Evolutionary conservation across 2,113 vertebrate species (phyloP).

Genomic region (Callaeas wilsoni): DNA sequence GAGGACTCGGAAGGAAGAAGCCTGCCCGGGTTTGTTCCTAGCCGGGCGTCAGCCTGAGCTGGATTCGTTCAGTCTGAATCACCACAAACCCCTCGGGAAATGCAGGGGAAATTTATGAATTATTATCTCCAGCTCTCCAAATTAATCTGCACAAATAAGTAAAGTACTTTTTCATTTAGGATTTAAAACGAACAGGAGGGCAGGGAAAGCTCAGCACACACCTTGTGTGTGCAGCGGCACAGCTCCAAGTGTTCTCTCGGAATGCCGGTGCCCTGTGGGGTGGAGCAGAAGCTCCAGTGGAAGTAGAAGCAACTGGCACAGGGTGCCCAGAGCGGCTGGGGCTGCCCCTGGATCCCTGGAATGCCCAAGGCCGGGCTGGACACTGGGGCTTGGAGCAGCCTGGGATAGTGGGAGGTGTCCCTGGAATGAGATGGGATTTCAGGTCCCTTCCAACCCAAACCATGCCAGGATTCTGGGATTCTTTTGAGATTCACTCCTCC

Average conservation of each 20-base stretch:
- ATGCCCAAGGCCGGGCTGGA: background rate
- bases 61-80: background rate
- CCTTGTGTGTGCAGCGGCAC: accelerated
- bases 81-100: background rate
- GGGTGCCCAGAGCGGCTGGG: background rate
- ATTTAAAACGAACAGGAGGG: background rate
- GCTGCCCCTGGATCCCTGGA: background rate
- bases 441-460: background rate
- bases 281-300: background rate
- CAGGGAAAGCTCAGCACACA: background rate
- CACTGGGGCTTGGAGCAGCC: background rate
- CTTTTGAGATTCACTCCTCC: background rate
- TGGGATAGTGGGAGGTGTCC: background rate
- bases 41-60: background rate
- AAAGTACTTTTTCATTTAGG: background rate
- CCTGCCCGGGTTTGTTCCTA: background rate
- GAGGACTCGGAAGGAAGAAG: background rate
- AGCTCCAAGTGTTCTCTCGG: background rate
- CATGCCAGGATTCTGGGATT: background rate
- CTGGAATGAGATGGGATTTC: background rate
- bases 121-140: background rate
- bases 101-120: background rate
- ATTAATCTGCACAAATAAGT: background rate
- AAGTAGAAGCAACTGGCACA: background rate
- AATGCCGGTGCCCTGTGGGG: accelerated